Evolutionary conservation across 2,797 vertebrate genomes (phyloP), one percentile per base, ranked within the genome.

Genomic region (Falco concolor): DNA sequence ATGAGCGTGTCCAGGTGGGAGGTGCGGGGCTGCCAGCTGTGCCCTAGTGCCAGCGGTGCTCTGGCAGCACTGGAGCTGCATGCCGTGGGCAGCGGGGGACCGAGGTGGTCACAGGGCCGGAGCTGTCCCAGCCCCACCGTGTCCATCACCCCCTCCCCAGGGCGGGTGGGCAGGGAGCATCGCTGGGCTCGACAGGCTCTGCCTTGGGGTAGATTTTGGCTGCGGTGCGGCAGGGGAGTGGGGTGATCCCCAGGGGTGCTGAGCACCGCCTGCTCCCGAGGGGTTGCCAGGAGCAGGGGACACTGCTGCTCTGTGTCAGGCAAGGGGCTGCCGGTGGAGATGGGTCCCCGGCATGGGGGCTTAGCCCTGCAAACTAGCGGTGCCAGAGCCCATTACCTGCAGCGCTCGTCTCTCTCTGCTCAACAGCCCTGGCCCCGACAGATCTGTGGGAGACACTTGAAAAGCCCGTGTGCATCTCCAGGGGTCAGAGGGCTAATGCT

Each of bases 11-110:
- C 24, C 9, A 14, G 52, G 68, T 24, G 47, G 75, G 82, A 63
- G 40, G 63, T 3, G 18, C 21, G 0, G 70, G 45, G 44, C 64
- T 90, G 52, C 69, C 22, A 7, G 79, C 3, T 2, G 50, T 40
- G 54, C 12, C 27, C 7, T 0, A 0, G 61, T 45, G 18, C 30
- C 34, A 13, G 59, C 8, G 19, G 75, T 13, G 49, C 56, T 44
- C n/a, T 0, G 0, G 80, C 61, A 60, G 38, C 34, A 10, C 30
- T 6, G 1, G 40, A 53, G 52, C 53, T 3, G 0, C 2, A 19
- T 34, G 38, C 78, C 4, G 0, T 2, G 3, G 63, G 76, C 45
- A 47, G 53, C 24, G 0, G 9, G 15, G 60, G 11, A 47, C 13
- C 0, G 0, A 49, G 40, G 9, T 10, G 22, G 3, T 7, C 38